Conservation (phyloP, 2,888 invertebrate genomes). For the Rhorus exstirpatorius region DNA sequence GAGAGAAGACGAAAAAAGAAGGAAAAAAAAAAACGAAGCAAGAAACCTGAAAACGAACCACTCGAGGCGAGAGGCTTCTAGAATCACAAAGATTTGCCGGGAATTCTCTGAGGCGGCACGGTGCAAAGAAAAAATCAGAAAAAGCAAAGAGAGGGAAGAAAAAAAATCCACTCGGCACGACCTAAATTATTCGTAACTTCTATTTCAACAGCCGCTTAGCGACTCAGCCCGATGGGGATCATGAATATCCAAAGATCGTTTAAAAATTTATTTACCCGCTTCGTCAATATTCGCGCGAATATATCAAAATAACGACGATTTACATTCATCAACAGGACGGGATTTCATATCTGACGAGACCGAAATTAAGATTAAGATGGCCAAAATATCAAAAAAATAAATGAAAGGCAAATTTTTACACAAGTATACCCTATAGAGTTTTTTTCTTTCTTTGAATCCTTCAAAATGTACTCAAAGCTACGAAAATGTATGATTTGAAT, state of each 20-base stretch:
- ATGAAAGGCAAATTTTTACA: too few relatives aligned
- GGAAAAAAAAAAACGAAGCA: constrained; percentile 40
- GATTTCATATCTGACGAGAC: too few relatives aligned
- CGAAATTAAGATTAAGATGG: too few relatives aligned
- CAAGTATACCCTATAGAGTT: too few relatives aligned
- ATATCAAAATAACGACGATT: too few relatives aligned
- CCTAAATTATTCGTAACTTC: constrained; percentile 67
- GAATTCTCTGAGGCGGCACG: constrained; percentile 22
- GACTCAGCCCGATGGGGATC: constrained; percentile 13
- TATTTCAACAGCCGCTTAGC: constrained; percentile 52
- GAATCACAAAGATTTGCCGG: constrained; percentile 62
- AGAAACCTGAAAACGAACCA: constrained; percentile 64
- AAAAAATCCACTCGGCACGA: constrained; percentile 52
- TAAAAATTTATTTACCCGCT: constrained; percentile 43
- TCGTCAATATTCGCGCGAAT: constrained; percentile 3
- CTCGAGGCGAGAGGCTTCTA: constrained; percentile 67
- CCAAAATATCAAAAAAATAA: too few relatives aligned
- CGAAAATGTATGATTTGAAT: too few relatives aligned
- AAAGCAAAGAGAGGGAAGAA: constrained; percentile 30
- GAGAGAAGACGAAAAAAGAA: constrained; percentile 28
- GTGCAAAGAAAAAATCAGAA: constrained; percentile 7
- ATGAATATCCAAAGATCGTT: constrained; percentile 42
- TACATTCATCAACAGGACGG: neutral
- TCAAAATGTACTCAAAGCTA: too few relatives aligned
- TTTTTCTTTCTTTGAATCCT: too few relatives aligned